Conservation (phyloP, 2,888 invertebrate species). For the Latrodectus hesperus region DNA sequence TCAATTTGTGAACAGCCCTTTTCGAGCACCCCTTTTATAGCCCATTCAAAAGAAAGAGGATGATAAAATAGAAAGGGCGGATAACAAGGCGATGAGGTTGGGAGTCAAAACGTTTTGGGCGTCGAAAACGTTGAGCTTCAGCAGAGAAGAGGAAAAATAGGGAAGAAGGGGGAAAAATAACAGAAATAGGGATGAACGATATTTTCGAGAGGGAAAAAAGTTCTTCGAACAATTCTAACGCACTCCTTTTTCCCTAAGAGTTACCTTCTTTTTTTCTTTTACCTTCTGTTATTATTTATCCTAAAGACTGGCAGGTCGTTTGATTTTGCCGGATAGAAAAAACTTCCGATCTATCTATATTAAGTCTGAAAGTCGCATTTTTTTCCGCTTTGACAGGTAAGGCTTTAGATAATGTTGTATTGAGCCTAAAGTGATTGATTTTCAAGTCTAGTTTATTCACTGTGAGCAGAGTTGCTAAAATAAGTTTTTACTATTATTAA, state of each 20-base stretch:
- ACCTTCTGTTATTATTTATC: slow-evolving; percentile 50
- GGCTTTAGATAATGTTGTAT: neutral
- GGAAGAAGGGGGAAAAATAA: neutral
- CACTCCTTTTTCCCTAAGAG: slow-evolving; percentile 15
- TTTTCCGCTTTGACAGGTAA: slow-evolving; percentile 22
- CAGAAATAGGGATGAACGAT: slow-evolving; percentile 34
- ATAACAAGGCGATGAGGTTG: slow-evolving; percentile 63
- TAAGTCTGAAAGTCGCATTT: slow-evolving; percentile 31
- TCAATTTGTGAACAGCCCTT: slow-evolving; percentile 3
- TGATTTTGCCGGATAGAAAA: slow-evolving; percentile 8
- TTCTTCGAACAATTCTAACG: slow-evolving; percentile 6
- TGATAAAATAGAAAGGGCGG: slow-evolving; percentile 56
- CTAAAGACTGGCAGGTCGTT: slow-evolving; percentile 40
- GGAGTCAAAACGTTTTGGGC: slow-evolving; percentile 57
- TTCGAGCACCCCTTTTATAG: slow-evolving; percentile 17
- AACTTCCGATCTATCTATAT: slow-evolving; percentile 16
- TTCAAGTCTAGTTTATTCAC: no score
- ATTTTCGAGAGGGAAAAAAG: slow-evolving; percentile 32
- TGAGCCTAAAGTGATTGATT: no score
- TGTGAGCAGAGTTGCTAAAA: no score
- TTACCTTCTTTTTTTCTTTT: slow-evolving; percentile 4
- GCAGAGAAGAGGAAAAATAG: slow-evolving; percentile 23
- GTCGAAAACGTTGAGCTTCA: slow-evolving; percentile 54
- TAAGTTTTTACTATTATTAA: no score
- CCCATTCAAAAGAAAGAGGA: slow-evolving; percentile 26